These are phyloP conservation scores for Melitaea athalia DNA, from an alignment of 2,888 invertebrate genomes.

Conservation along the genomic window DNA sequence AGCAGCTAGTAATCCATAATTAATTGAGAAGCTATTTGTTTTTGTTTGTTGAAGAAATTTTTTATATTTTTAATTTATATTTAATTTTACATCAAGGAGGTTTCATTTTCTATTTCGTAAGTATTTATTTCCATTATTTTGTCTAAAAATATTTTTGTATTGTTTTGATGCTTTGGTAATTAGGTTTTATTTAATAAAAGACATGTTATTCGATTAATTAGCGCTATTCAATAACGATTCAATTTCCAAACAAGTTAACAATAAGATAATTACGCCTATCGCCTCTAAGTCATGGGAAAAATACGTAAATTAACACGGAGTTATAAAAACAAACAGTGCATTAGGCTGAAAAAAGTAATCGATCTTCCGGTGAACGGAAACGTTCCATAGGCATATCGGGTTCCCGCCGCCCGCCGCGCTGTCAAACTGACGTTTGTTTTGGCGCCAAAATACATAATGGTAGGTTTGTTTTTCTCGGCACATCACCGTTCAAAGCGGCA, in stretches of 20 bases:
- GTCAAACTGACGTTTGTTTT: constrained; percentile 82
- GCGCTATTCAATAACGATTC: background rate
- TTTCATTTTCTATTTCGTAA: no score
- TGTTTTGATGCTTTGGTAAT: background rate
- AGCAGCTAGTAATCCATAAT: no score
- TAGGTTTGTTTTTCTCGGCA: constrained; percentile 79
- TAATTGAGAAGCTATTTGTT: no score
- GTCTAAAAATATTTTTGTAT: no score
- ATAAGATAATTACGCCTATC: constrained; percentile 1
- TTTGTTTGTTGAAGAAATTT: no score
- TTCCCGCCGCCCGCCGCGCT: constrained; percentile 81
- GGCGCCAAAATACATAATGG: constrained; percentile 82
- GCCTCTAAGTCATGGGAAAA: constrained; percentile 35
- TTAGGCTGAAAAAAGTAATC: constrained; percentile 63
- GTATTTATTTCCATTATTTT: background rate
- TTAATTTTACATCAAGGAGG: no score
- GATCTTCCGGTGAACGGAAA: constrained; percentile 77
- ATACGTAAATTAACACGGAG: constrained; percentile 42
- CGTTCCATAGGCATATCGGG: constrained; percentile 73
- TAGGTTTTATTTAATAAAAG: background rate
- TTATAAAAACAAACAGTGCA: constrained; percentile 51
- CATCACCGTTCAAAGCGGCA: constrained; percentile 59
- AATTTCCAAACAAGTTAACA: background rate
- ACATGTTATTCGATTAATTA: background rate
- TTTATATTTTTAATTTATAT: no score